Percentiles rank a stretch among this genome's conserved stretches.
Evolutionary conservation across 1,140 invertebrate genomes (phyloP).

Genomic region (Sipha flava): DNA sequence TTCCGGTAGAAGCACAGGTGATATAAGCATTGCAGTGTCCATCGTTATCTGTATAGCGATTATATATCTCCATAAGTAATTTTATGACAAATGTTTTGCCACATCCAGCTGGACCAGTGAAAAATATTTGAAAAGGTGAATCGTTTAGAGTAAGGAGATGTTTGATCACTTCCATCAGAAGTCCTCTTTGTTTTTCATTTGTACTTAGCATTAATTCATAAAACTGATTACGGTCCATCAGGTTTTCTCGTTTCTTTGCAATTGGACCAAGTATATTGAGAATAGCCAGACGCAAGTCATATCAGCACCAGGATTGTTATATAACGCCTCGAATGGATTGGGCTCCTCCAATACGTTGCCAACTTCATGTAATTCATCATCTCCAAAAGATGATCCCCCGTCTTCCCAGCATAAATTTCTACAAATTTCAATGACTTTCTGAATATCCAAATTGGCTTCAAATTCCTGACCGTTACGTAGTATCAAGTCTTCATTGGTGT

Average conservation of each 20-base stretch:
- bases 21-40: constrained; percentile 23
- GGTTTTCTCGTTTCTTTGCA: background rate
- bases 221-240: background rate
- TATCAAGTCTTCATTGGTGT: too few relatives aligned
- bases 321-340: background rate
- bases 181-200: background rate
- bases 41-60: background rate
- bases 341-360: background rate
- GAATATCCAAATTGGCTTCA: too few relatives aligned
- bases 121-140: background rate
- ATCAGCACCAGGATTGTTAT: background rate
- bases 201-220: background rate
- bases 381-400: too few relatives aligned
- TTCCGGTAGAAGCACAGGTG: constrained; percentile 42
- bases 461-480: too few relatives aligned
- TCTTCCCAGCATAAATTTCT: constrained; percentile 37
- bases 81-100: background rate
- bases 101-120: constrained; percentile 2
- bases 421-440: constrained; percentile 38
- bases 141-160: background rate
- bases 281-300: background rate
- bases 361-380: background rate
- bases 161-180: background rate
- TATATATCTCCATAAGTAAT: background rate
- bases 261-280: background rate